Percentiles rank a stretch among this genome's conserved stretches.
These are phyloP conservation scores for Plebejus anna DNA, from an alignment of 2,888 invertebrate species.

Conservation along the genomic window DNA sequence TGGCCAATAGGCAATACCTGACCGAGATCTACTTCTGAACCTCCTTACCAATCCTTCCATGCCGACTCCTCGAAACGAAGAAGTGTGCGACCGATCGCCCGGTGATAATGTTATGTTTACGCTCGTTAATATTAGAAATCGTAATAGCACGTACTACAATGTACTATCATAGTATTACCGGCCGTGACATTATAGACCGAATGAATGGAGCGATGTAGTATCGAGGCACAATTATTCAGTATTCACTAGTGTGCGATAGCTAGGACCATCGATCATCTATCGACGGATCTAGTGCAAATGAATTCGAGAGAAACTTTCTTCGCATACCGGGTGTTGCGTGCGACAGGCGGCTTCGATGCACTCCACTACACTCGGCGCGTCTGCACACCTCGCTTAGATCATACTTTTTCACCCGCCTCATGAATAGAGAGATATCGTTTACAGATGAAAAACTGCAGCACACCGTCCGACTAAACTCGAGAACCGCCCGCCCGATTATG, in stretches of 20 bases:
- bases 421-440: conserved; percentile 20
- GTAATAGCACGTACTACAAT: neutral
- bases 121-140: neutral
- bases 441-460: neutral
- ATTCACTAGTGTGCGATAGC: neutral
- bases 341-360: conserved; percentile 54
- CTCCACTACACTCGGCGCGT: conserved; percentile 61
- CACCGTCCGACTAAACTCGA: neutral
- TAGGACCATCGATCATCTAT: neutral
- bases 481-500: neutral
- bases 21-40: neutral
- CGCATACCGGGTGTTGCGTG: conserved; percentile 69
- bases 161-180: neutral
- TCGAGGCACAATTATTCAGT: neutral
- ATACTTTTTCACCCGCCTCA: conserved; percentile 7
- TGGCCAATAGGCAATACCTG: conserved; percentile 3
- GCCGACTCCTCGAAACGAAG: neutral
- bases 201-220: neutral
- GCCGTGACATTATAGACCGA: neutral
- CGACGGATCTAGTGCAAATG: conserved; percentile 23
- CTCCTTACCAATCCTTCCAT: neutral
- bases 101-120: neutral
- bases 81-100: neutral
- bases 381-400: conserved; percentile 24
- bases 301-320: conserved; percentile 58